Evolutionary conservation across 2,888 invertebrate genomes (phyloP).

Genomic region (Pachycephus smyrnensis): DNA sequence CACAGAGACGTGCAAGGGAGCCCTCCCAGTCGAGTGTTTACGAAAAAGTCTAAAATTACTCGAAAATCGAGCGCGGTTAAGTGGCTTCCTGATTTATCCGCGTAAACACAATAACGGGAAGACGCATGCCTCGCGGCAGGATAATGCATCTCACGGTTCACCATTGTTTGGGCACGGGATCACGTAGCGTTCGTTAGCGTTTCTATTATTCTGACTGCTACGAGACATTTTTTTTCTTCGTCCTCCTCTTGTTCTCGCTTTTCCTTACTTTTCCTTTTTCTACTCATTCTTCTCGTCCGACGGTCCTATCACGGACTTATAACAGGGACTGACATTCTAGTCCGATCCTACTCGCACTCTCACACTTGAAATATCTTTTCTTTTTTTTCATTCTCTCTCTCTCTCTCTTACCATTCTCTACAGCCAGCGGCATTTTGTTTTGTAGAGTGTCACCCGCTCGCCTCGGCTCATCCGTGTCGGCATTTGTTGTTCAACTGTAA

Average conservation of each 20-base stretch:
- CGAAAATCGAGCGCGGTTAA: constrained; percentile 29
- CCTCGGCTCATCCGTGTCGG: constrained; percentile 14
- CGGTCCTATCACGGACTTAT: neutral
- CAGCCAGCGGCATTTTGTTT: constrained; percentile 11
- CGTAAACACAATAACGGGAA: constrained; percentile 12
- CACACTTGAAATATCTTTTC: neutral
- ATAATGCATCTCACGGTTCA: constrained; percentile 31
- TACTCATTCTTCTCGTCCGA: neutral
- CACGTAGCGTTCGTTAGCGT: constrained; percentile 30
- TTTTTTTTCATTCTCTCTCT: neutral
- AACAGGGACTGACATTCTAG: neutral
- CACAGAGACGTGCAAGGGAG: constrained; percentile 13
- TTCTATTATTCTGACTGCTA: constrained; percentile 6
- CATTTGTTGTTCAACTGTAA: constrained; percentile 49
- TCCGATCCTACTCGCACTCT: neutral
- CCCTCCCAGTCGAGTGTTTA: constrained; percentile 12
- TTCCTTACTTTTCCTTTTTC: neutral
- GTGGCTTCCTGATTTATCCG: constrained; percentile 29
- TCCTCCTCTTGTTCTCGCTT: too few species aligned
- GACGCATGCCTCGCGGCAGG: constrained; percentile 22
- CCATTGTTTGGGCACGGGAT: constrained; percentile 34
- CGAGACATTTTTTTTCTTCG: neutral
- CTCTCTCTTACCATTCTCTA: neutral
- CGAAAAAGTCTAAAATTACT: constrained; percentile 26
- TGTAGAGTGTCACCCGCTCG: constrained; percentile 12